A percentile compares a stretch with the other conserved stretches of the same genome.
phyloP scores from a whole-genome alignment of 2,113 vertebrate genomes.

The Melanerpes aurifrons region DNA sequence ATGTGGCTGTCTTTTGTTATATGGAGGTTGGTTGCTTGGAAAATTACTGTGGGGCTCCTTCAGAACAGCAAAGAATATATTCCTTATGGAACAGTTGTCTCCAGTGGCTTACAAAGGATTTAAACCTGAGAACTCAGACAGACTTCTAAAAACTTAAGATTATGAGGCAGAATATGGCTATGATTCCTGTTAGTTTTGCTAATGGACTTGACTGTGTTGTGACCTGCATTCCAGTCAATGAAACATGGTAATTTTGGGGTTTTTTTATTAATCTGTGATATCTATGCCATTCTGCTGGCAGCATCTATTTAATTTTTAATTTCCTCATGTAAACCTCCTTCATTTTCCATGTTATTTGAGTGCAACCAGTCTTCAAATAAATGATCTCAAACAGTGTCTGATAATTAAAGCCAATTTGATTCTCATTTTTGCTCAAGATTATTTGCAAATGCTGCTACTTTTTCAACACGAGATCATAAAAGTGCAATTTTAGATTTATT shows the following conservation, averaged over 20 bases:
- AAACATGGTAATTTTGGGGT: not conserved
- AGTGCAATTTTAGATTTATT: not conserved
- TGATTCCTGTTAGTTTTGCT: not conserved
- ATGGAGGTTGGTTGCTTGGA: not conserved
- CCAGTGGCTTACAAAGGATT: not conserved
- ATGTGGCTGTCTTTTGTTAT: not conserved
- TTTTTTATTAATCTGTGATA: not conserved
- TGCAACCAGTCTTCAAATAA: not conserved
- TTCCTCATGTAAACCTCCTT: not conserved
- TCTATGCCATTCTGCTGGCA: not conserved
- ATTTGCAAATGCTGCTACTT: not conserved
- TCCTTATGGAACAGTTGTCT: not conserved
- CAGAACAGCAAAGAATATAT: not conserved
- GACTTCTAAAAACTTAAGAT: not conserved
- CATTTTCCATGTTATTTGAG: conserved; percentile 19
- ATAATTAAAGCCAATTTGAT: not conserved
- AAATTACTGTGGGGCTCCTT: not conserved
- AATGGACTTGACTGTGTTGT: not conserved
- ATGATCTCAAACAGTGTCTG: not conserved
- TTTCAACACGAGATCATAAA: not conserved
- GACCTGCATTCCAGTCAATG: not conserved
- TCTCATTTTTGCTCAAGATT: not conserved
- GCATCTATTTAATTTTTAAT: conserved; percentile 1
- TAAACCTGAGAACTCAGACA: not conserved
- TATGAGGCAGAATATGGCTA: not conserved